Evolutionary conservation across 2,113 vertebrate species (phyloP).

Genomic region (Vireo altiloquus): DNA sequence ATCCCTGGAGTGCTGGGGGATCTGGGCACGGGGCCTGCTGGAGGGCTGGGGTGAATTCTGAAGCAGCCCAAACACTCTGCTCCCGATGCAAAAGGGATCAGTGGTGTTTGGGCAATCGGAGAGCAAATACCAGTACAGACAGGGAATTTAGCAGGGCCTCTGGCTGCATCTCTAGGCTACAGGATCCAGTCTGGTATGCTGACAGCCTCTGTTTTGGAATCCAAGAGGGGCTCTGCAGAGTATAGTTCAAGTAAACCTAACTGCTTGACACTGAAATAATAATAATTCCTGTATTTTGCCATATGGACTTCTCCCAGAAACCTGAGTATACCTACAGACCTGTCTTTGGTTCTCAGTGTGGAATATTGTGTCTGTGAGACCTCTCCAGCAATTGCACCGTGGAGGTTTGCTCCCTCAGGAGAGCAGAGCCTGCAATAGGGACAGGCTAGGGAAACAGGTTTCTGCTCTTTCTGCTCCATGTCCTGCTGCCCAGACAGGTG

Average conservation of each 20-base stretch:
- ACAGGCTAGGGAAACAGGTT: fast-evolving
- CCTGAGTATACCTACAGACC: neutral
- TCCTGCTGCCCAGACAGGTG: neutral
- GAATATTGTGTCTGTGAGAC: neutral
- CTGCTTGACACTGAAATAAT: neutral
- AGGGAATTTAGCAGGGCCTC: neutral
- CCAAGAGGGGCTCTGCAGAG: neutral
- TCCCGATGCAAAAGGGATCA: neutral
- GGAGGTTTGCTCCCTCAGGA: neutral
- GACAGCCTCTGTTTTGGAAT: neutral
- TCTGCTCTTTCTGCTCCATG: neutral
- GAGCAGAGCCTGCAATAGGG: neutral
- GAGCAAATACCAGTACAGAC: neutral
- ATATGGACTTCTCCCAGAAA: neutral
- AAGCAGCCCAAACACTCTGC: neutral
- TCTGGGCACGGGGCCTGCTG: neutral
- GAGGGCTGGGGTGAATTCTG: neutral
- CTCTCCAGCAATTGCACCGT: neutral
- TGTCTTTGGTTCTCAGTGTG: neutral
- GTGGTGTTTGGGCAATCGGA: neutral
- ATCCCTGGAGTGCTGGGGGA: fast-evolving
- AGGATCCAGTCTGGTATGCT: neutral
- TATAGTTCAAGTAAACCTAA: neutral
- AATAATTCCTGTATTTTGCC: neutral
- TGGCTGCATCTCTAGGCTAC: neutral